Percentiles rank a stretch among this genome's conserved stretches.
Evolutionary conservation across 2,113 vertebrate genomes (phyloP).

Genomic region (Isurus oxyrinchus): DNA sequence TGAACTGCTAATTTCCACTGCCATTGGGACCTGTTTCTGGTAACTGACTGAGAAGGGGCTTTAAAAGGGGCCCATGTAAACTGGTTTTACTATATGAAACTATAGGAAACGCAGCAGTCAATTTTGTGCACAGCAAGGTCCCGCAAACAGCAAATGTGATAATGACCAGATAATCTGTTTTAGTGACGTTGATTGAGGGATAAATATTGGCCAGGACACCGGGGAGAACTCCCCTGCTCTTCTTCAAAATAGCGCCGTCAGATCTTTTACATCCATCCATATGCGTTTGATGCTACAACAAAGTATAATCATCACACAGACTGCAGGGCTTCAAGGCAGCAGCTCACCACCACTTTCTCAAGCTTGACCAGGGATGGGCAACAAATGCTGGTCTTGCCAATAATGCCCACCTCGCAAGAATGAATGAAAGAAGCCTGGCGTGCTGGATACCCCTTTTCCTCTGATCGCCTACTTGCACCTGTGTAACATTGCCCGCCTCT

Average conservation of each 20-base stretch:
- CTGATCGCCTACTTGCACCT: not conserved
- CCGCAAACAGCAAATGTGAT: not conserved
- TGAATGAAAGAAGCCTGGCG: not conserved
- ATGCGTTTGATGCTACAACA: not conserved
- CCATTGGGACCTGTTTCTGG: not conserved
- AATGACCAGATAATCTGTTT: not conserved
- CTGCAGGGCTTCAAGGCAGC: not conserved
- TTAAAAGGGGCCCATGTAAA: not conserved
- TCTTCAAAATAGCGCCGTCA: not conserved
- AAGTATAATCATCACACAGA: not conserved
- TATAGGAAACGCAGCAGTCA: not conserved
- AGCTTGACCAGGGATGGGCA: not conserved
- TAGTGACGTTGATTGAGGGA: not conserved
- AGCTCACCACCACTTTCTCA: not conserved
- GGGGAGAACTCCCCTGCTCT: not conserved
- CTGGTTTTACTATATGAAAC: not conserved
- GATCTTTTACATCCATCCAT: not conserved
- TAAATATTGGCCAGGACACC: not conserved
- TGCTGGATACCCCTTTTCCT: not conserved
- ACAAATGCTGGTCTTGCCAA: no score
- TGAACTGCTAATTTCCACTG: not conserved
- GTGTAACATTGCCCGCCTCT: not conserved
- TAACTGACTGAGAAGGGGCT: not conserved
- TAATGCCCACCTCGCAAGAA: not conserved
- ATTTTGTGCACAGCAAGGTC: not conserved